Percentiles rank a stretch among this genome's conserved stretches.
Evolutionary conservation across 2,113 vertebrate genomes (phyloP).

Genomic region (Cettia cetti): DNA sequence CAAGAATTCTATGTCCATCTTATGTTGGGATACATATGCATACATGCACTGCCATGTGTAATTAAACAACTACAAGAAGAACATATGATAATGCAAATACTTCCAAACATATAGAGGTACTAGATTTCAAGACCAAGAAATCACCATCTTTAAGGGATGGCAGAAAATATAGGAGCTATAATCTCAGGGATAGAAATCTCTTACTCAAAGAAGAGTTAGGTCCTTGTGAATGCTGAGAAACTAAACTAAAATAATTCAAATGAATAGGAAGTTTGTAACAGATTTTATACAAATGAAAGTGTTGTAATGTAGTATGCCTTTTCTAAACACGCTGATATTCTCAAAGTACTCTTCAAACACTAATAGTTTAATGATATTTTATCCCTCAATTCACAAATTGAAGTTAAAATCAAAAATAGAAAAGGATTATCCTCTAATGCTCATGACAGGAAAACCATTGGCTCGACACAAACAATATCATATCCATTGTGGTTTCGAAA

Average conservation of each 20-base stretch:
- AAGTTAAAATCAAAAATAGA: background rate
- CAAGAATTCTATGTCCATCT: background rate
- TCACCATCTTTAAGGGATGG: background rate
- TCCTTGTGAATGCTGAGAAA: background rate
- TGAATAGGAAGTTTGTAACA: background rate
- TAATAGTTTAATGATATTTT: background rate
- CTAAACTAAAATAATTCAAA: background rate
- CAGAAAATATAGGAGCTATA: background rate
- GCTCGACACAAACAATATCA: background rate
- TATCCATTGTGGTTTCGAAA: background rate
- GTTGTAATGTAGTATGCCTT: background rate
- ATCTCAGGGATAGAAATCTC: background rate
- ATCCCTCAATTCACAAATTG: background rate
- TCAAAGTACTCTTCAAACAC: background rate
- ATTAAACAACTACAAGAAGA: background rate
- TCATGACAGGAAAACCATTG: background rate
- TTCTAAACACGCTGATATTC: background rate
- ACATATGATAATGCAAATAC: rapidly evolving
- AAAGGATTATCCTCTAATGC: conserved; percentile 12
- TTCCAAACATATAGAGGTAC: rapidly evolving
- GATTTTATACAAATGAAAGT: background rate
- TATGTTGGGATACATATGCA: background rate
- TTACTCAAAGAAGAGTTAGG: background rate
- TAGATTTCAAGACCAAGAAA: background rate
- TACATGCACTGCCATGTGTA: background rate